Evolutionary conservation across 2,797 vertebrate species (phyloP).

Genomic region (Sebastes taczanowskii): DNA sequence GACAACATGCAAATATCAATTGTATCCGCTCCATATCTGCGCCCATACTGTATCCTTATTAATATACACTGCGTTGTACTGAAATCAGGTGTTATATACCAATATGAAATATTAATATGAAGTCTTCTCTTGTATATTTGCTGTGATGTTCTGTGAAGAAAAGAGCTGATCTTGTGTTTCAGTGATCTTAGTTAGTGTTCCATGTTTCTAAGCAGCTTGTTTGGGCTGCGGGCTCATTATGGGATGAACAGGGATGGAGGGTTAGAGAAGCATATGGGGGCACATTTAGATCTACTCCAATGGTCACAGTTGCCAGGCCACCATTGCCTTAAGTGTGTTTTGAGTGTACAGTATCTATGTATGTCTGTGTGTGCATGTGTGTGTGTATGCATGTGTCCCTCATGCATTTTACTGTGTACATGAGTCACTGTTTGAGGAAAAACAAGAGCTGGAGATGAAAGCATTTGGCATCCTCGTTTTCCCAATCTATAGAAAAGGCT

Average conservation of each 20-base stretch:
- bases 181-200: conserved; percentile 7
- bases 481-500: background rate
- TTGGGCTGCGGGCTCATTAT: background rate
- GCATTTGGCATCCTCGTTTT: background rate
- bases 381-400: background rate
- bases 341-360: conserved; percentile 44
- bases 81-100: conserved; percentile 20
- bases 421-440: conserved; percentile 45
- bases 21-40: background rate
- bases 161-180: conserved; percentile 19
- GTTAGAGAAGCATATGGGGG: conserved; percentile 30
- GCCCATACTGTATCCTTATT: background rate
- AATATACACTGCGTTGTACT: background rate
- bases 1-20: conserved; percentile 1
- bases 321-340: conserved; percentile 75
- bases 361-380: conserved; percentile 16
- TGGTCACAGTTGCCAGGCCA: conserved; percentile 69
- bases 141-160: conserved; percentile 25
- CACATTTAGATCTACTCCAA: conserved; percentile 60
- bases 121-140: conserved; percentile 13
- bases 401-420: conserved; percentile 8
- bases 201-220: conserved; percentile 34
- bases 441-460: conserved; percentile 12
- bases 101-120: background rate
- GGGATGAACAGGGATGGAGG: conserved; percentile 15